Evolutionary conservation across 2,888 invertebrate species (phyloP).

Genomic region (Omphaloscelis lunosa): DNA sequence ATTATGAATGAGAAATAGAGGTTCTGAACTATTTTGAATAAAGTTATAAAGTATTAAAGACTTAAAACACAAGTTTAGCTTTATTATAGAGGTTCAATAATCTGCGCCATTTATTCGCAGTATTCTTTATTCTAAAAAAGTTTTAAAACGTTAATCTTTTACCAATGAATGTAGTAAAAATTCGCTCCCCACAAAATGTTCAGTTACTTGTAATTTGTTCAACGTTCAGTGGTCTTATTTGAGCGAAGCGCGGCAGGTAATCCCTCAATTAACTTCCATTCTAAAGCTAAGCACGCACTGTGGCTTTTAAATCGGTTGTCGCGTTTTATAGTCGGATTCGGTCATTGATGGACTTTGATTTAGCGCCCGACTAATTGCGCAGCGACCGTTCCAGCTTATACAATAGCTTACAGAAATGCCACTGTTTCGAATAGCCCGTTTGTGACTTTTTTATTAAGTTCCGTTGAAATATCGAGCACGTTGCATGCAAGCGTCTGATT

Average conservation of each 20-base stretch:
- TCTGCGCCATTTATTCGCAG: neutral
- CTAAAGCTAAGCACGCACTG: conserved; percentile 66
- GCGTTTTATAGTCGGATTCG: conserved; percentile 66
- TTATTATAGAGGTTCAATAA: conserved; percentile 23
- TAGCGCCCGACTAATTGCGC: conserved; percentile 66
- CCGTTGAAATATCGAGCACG: conserved; percentile 21
- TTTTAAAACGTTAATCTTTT: conserved; percentile 31
- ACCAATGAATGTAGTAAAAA: conserved; percentile 43
- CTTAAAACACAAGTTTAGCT: conserved; percentile 7
- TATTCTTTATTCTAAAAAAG: conserved; percentile 11
- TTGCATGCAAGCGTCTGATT: conserved; percentile 30
- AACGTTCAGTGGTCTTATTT: conserved; percentile 59
- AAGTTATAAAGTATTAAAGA: neutral
- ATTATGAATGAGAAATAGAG: neutral
- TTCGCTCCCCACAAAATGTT: conserved; percentile 44
- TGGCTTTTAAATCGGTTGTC: conserved; percentile 70
- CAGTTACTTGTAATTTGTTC: conserved; percentile 57
- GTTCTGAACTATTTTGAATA: neutral
- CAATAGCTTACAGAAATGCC: conserved; percentile 57
- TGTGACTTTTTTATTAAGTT: conserved; percentile 47
- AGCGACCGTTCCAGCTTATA: conserved; percentile 47
- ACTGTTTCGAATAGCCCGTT: conserved; percentile 46
- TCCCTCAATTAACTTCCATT: conserved; percentile 71
- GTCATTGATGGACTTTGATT: conserved; percentile 67
- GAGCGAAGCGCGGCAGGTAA: conserved; percentile 59